Percentiles rank a stretch among this genome's conserved stretches.
phyloP scores from a whole-genome alignment of 2,888 invertebrate species.

The Cephus sareptanus region DNA sequence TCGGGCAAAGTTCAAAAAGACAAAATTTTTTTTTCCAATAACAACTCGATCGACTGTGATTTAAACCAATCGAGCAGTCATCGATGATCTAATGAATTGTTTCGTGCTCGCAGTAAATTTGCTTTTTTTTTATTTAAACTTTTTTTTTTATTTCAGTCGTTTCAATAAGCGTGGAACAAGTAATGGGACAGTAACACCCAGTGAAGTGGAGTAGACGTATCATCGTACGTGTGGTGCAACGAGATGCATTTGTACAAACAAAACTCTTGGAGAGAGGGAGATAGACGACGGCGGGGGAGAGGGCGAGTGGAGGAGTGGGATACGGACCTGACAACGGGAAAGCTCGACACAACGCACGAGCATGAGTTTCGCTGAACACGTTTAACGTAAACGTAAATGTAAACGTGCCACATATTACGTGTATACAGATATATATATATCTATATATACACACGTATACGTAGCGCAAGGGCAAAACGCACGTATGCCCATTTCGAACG shows the following conservation, averaged over 20 bases:
- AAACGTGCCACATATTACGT: too few relatives aligned
- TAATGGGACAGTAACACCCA: not conserved
- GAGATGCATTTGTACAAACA: conserved; percentile 7
- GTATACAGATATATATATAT: too few relatives aligned
- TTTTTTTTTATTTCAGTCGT: not conserved
- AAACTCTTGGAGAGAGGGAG: conserved; percentile 6
- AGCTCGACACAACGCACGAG: too few relatives aligned
- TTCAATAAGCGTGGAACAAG: not conserved
- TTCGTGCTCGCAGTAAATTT: not conserved
- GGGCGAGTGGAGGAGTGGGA: conserved; percentile 11
- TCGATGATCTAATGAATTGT: too few relatives aligned
- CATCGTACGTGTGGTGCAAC: conserved; percentile 5
- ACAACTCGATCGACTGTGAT: too few relatives aligned
- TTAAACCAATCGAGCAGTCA: too few relatives aligned
- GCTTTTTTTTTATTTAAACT: not conserved
- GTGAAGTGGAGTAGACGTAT: not conserved
- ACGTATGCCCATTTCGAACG: conserved; percentile 1
- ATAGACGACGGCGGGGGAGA: not conserved
- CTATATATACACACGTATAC: not conserved
- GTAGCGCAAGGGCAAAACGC: not conserved
- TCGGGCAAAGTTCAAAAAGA: too few relatives aligned
- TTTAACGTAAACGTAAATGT: too few relatives aligned
- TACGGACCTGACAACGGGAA: conserved; percentile 2
- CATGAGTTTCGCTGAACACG: too few relatives aligned
- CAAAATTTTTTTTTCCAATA: too few relatives aligned